Evolutionary conservation across 2,113 vertebrate genomes (phyloP).

Genomic region (Myrmecophaga tridactyla): DNA sequence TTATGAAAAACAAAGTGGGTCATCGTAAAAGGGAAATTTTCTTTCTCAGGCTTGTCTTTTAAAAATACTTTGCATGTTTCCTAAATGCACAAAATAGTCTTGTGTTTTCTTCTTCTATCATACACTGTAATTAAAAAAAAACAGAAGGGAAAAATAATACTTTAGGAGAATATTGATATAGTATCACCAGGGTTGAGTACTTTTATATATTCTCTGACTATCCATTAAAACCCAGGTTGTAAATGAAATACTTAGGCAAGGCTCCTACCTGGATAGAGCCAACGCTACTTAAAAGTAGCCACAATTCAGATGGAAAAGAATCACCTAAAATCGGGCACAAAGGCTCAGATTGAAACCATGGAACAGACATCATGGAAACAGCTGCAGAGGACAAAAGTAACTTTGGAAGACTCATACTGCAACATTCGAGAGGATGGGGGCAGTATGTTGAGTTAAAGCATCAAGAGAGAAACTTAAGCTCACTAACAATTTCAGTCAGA

Average conservation of each 20-base stretch:
- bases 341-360: neutral
- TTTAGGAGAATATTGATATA: neutral
- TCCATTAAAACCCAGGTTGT: neutral
- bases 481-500: neutral
- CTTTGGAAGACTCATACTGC: neutral
- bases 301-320: neutral
- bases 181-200: neutral
- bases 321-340: neutral
- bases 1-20: neutral
- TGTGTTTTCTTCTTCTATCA: neutral
- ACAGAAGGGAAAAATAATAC: neutral
- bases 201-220: neutral
- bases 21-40: neutral
- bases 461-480: neutral
- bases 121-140: neutral
- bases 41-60: neutral
- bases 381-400: neutral
- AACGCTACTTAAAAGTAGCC: neutral
- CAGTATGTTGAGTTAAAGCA: neutral
- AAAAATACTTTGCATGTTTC: neutral
- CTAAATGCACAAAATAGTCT: neutral
- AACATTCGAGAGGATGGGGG: neutral
- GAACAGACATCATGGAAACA: neutral
- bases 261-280: neutral
- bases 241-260: neutral